Evolutionary conservation across 2,113 vertebrate species (phyloP).

Genomic region (Columba livia): DNA sequence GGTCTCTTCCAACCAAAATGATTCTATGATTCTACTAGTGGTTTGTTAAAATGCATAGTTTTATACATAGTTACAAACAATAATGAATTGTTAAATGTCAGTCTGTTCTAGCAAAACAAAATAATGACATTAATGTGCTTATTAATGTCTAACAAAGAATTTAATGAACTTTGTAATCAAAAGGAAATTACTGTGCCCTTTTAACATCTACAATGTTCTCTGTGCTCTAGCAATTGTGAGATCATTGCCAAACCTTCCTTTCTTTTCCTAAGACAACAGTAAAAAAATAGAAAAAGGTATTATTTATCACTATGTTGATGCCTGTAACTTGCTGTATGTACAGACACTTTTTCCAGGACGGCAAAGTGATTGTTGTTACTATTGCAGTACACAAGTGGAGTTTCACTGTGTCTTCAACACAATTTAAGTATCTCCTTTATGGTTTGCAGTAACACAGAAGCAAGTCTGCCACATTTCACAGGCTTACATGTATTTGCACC

Average conservation of each 20-base stretch:
- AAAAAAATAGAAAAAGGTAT: not conserved
- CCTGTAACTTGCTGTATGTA: not conserved
- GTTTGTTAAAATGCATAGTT: not conserved
- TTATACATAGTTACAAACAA: not conserved
- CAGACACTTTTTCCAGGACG: not conserved
- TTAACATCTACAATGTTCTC: not conserved
- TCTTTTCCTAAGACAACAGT: too few relatives aligned
- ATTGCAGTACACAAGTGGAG: not conserved
- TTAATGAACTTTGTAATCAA: not conserved
- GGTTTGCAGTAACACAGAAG: not conserved
- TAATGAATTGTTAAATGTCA: not conserved
- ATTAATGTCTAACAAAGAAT: not conserved
- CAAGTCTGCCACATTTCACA: not conserved
- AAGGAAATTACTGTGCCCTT: not conserved
- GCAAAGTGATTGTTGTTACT: not conserved
- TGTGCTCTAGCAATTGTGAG: not conserved
- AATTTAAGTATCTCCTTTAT: not conserved
- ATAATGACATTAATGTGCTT: not conserved
- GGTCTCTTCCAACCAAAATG: too few relatives aligned
- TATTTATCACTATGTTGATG: not conserved
- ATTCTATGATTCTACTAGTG: not conserved
- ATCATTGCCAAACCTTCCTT: not conserved
- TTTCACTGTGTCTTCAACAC: not conserved
- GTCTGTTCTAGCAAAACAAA: not conserved
- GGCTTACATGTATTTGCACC: not conserved